Conservation (phyloP, 2,888 invertebrate species). For the Ophion slaviceki region DNA sequence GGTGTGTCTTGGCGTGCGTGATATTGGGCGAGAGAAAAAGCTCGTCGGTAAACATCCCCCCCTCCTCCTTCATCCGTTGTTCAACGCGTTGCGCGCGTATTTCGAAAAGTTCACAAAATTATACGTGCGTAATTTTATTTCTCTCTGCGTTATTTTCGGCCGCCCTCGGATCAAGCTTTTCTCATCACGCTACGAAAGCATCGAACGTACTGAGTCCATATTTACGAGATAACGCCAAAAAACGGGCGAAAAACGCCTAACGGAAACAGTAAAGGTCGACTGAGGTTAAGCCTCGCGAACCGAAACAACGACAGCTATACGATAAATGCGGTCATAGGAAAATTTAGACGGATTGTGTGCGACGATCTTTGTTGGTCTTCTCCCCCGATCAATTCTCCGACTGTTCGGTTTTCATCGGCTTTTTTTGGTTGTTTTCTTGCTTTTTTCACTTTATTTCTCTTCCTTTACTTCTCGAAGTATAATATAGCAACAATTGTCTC, state of each 20-base stretch:
- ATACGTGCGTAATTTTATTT: slow-evolving; percentile 24
- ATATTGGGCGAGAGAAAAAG: slow-evolving; percentile 75
- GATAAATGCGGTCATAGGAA: slow-evolving; percentile 55
- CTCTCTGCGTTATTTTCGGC: slow-evolving; percentile 21
- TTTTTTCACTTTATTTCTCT: slow-evolving; percentile 17
- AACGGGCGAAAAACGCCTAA: not conserved
- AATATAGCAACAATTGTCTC: slow-evolving; percentile 64
- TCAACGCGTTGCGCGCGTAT: not conserved
- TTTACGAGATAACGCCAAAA: slow-evolving; percentile 32
- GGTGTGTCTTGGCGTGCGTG: slow-evolving; percentile 75
- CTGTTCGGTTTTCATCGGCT: not conserved
- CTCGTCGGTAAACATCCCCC: slow-evolving; percentile 56
- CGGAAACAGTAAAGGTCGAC: not conserved
- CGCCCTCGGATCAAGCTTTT: slow-evolving; percentile 48
- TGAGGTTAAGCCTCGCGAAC: slow-evolving; percentile 26
- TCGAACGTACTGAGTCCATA: slow-evolving; percentile 58
- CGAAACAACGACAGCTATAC: slow-evolving; percentile 15
- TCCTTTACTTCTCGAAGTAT: slow-evolving; percentile 64
- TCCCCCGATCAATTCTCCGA: slow-evolving; percentile 24
- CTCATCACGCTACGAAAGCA: slow-evolving; percentile 59
- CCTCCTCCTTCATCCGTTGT: not conserved
- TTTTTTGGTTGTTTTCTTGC: slow-evolving; percentile 11
- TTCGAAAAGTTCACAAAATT: not conserved
- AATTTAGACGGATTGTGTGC: slow-evolving; percentile 66
- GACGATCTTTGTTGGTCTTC: slow-evolving; percentile 50